These are phyloP conservation scores for Parascotia fuliginaria DNA, from an alignment of 2,888 invertebrate genomes.

Conservation along the genomic window DNA sequence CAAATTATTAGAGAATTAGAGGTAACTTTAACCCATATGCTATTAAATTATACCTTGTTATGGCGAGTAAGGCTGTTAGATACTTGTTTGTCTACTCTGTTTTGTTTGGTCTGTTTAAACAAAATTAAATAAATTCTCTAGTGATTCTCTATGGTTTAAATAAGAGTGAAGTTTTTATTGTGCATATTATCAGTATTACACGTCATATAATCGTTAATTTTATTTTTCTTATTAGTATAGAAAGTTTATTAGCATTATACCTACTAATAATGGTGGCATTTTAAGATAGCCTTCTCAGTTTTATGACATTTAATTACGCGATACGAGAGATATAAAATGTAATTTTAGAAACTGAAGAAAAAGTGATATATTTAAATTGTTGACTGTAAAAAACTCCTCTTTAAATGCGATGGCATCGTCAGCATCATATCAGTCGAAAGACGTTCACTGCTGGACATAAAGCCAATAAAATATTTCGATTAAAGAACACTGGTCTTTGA, in stretches of 20 bases:
- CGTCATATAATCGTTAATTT: slow-evolving; percentile 10
- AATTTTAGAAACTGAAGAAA: background rate
- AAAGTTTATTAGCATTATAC: slow-evolving; percentile 34
- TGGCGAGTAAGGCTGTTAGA: background rate
- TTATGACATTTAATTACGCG: slow-evolving; percentile 21
- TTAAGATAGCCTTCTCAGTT: slow-evolving; percentile 34
- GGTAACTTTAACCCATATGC: background rate
- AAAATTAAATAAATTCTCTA: too few relatives aligned
- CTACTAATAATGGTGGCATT: slow-evolving; percentile 31
- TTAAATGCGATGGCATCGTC: too few relatives aligned
- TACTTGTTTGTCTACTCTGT: too few relatives aligned
- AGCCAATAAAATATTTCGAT: too few relatives aligned
- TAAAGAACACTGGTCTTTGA: too few relatives aligned
- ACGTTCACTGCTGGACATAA: too few relatives aligned
- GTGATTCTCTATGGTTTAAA: too few relatives aligned
- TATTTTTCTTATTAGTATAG: slow-evolving; percentile 13
- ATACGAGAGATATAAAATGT: background rate
- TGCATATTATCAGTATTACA: slow-evolving; percentile 9
- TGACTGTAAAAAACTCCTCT: too few relatives aligned
- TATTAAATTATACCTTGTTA: slow-evolving; percentile 1
- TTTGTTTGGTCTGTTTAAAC: too few relatives aligned
- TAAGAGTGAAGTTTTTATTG: background rate
- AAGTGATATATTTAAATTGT: background rate
- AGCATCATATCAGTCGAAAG: too few relatives aligned
- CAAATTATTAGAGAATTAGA: slow-evolving; percentile 13